These are phyloP conservation scores for Pipa parva DNA, from an alignment of 2,113 vertebrate species.

Conservation along the genomic window DNA sequence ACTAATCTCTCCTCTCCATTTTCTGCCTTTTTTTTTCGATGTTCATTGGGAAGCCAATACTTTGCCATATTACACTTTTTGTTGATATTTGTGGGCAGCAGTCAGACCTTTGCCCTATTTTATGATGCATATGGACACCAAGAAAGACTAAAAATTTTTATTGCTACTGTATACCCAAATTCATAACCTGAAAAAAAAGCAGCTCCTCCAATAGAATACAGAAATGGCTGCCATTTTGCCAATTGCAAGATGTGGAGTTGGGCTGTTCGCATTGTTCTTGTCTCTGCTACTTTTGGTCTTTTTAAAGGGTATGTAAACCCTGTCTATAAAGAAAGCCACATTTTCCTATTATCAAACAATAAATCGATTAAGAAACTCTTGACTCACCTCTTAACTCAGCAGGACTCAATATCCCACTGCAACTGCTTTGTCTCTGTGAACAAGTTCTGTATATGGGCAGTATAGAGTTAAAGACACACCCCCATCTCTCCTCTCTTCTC, in stretches of 20 bases:
- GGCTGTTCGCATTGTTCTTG: slow-evolving; percentile 66
- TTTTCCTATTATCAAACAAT: too few species aligned
- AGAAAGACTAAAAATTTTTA: slow-evolving; percentile 59
- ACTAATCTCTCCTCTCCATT: slow-evolving; percentile 70
- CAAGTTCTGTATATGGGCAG: too few species aligned
- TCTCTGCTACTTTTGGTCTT: slow-evolving; percentile 70
- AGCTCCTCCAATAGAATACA: slow-evolving; percentile 52
- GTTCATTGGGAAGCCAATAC: slow-evolving; percentile 68
- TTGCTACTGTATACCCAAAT: slow-evolving; percentile 62
- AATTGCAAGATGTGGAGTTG: slow-evolving; percentile 69
- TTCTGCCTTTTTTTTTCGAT: slow-evolving; percentile 71
- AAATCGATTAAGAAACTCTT: too few species aligned
- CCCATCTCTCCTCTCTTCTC: too few species aligned
- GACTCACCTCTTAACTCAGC: too few species aligned
- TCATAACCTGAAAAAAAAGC: slow-evolving; percentile 70
- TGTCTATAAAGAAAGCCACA: too few species aligned
- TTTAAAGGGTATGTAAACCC: slow-evolving; percentile 72
- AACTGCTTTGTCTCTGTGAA: too few species aligned
- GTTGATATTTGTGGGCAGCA: slow-evolving; percentile 59
- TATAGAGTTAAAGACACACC: too few species aligned
- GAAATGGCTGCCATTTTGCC: slow-evolving; percentile 62
- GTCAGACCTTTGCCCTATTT: slow-evolving; percentile 65
- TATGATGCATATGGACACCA: slow-evolving; percentile 71
- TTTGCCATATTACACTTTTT: slow-evolving; percentile 68
- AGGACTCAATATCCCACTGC: too few species aligned